A percentile compares a stretch with the other conserved stretches of the same genome.
Evolutionary conservation across 2,113 vertebrate genomes (phyloP).

Genomic region (Emydura subglobosa): DNA sequence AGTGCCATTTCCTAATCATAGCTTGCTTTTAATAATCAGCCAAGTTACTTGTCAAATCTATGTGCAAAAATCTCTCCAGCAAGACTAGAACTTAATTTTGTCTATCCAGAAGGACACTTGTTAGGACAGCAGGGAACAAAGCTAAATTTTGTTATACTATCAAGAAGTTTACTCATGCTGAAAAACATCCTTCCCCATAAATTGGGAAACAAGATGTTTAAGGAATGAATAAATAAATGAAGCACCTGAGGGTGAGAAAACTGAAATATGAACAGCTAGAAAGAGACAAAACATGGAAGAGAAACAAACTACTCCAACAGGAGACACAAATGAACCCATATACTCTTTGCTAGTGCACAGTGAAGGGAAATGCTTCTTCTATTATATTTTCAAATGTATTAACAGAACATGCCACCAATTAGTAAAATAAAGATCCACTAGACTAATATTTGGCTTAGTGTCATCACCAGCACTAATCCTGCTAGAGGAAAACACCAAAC

Average conservation of each 20-base stretch:
- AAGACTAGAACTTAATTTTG: constrained; percentile 52
- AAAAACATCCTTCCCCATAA: constrained; percentile 34
- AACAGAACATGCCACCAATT: not conserved
- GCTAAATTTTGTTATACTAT: constrained; percentile 63
- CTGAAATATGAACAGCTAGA: constrained; percentile 1
- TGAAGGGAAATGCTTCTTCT: not conserved
- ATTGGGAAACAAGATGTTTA: constrained; percentile 42
- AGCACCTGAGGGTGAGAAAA: not conserved
- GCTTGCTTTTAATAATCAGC: constrained; percentile 48
- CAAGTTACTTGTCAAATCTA: constrained; percentile 55
- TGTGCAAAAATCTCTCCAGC: constrained; percentile 54
- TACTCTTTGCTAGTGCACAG: not conserved
- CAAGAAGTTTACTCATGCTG: constrained; percentile 56
- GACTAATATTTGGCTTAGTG: constrained; percentile 10
- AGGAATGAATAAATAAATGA: constrained; percentile 48
- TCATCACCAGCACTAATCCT: constrained; percentile 10
- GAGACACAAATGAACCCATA: not conserved
- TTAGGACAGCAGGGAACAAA: constrained; percentile 55
- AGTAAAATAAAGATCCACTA: constrained; percentile 29
- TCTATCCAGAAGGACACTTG: constrained; percentile 65
- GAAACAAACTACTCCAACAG: not conserved
- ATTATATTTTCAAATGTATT: not conserved
- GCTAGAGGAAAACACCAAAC: not conserved
- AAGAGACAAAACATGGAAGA: constrained; percentile 10
- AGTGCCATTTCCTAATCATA: constrained; percentile 38